phyloP scores from a whole-genome alignment of 2,113 vertebrate genomes.

The Eulemur rufifrons region DNA sequence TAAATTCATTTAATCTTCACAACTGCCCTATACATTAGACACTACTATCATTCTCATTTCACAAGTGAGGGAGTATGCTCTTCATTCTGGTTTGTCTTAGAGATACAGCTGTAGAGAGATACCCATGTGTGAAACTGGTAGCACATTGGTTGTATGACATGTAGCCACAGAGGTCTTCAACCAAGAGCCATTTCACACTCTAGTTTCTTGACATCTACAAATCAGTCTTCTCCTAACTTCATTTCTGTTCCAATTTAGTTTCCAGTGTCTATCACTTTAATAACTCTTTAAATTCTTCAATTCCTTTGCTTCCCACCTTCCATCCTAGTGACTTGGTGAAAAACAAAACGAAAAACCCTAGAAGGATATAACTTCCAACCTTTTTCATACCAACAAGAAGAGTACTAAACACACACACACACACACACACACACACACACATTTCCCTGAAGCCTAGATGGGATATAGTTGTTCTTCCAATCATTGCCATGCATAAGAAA shows the following conservation, averaged over 20 bases:
- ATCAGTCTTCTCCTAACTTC: background rate
- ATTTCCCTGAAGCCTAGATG: background rate
- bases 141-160: background rate
- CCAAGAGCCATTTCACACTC: background rate
- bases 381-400: background rate
- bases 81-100: background rate
- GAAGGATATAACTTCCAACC: background rate
- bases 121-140: background rate
- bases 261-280: background rate
- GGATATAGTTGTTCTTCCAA: background rate
- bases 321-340: background rate
- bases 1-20: background rate
- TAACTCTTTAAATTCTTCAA: background rate
- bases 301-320: background rate
- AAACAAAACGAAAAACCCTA: background rate
- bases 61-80: background rate
- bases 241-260: background rate
- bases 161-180: background rate
- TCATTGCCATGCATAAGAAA: background rate
- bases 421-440: background rate
- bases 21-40: background rate
- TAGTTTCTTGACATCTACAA: background rate
- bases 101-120: background rate
- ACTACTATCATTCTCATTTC: background rate
- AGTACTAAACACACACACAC: background rate